Percentiles rank a stretch among this genome's conserved stretches.
Conservation (phyloP, 2,797 vertebrate species). For the Parauchenoglanis ngamensis region DNA sequence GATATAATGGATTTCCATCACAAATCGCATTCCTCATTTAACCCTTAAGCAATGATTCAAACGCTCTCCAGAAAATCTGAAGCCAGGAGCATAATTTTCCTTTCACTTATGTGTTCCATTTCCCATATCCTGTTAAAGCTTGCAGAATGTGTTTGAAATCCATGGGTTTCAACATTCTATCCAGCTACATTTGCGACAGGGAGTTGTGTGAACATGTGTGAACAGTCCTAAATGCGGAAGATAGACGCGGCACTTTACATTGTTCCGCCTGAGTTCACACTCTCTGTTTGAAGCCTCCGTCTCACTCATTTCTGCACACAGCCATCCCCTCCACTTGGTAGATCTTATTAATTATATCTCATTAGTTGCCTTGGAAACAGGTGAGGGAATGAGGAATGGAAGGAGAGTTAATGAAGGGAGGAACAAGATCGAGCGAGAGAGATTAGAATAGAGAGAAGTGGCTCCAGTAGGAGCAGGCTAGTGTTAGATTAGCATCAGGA, state of each 20-base stretch:
- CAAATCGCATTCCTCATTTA: background rate
- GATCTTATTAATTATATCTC: conserved; percentile 84
- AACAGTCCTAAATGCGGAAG: conserved; percentile 62
- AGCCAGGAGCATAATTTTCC: background rate
- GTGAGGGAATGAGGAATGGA: conserved; percentile 70
- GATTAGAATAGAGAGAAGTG: conserved; percentile 64
- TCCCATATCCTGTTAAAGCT: background rate
- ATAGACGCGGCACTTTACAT: conserved; percentile 40
- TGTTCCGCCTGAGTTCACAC: conserved; percentile 63
- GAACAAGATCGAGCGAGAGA: conserved; percentile 50
- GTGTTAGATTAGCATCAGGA: conserved; percentile 82
- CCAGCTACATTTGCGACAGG: background rate
- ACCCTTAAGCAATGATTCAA: background rate
- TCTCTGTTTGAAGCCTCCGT: conserved; percentile 56
- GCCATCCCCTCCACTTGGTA: conserved; percentile 66
- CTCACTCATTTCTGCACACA: conserved; percentile 69
- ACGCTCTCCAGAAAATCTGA: conserved; percentile 14
- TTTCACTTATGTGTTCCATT: background rate
- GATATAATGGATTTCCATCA: background rate
- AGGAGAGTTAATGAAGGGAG: conserved; percentile 46
- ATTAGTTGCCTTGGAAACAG: conserved; percentile 84
- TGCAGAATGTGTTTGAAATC: background rate
- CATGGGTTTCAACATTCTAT: background rate
- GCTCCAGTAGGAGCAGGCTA: conserved; percentile 73
- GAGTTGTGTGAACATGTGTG: conserved; percentile 54